These are phyloP conservation scores for Merops nubicus DNA, from an alignment of 2,113 vertebrate species.

Conservation along the genomic window DNA sequence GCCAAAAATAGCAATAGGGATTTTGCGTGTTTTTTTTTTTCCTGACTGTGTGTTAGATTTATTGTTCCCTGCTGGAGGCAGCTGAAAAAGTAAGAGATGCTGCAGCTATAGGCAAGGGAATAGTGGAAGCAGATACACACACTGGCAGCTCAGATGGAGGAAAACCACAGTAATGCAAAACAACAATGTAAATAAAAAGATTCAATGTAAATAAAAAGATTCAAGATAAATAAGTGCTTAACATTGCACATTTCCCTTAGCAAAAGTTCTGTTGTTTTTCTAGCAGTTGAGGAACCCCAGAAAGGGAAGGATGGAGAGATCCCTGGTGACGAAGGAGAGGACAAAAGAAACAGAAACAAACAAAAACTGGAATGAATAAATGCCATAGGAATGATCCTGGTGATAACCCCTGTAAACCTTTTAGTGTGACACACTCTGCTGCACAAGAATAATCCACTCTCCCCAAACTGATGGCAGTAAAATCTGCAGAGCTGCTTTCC, in stretches of 20 bases:
- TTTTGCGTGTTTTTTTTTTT: slow-evolving; percentile 18
- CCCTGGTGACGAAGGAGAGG: background rate
- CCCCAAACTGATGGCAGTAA: background rate
- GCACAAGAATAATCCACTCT: background rate
- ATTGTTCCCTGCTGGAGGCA: slow-evolving; percentile 26
- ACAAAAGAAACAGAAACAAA: slow-evolving; percentile 10
- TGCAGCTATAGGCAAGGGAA: background rate
- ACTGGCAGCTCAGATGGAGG: background rate
- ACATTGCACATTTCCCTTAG: background rate
- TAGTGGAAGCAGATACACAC: background rate
- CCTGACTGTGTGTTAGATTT: background rate
- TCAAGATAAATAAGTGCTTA: background rate
- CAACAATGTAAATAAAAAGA: background rate
- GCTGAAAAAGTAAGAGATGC: background rate
- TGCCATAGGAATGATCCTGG: background rate
- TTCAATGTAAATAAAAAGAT: background rate
- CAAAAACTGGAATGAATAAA: background rate
- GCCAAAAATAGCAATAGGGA: slow-evolving; percentile 22
- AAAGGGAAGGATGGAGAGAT: background rate
- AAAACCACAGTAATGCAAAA: background rate
- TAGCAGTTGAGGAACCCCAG: background rate
- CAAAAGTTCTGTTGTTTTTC: background rate
- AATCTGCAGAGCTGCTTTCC: background rate
- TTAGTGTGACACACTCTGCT: background rate
- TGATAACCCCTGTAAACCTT: background rate